phyloP scores from a whole-genome alignment of 1,140 invertebrate genomes.

The Spodoptera litura region DNA sequence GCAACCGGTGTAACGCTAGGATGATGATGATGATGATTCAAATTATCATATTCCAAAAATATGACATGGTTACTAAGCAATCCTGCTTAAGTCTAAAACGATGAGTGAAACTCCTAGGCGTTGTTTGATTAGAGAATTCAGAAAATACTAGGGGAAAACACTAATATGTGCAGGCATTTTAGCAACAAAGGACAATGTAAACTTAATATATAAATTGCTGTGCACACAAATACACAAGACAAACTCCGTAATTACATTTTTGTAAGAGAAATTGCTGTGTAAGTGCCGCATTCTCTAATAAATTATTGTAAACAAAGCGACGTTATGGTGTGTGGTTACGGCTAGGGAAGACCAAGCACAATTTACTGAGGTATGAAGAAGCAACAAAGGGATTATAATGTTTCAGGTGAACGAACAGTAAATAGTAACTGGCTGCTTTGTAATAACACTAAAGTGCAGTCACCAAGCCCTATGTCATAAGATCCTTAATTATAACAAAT shows the following conservation, averaged over 20 bases:
- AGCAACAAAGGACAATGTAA: not conserved
- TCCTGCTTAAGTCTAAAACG: no score
- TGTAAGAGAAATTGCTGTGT: not conserved
- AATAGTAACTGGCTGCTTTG: not conserved
- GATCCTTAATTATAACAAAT: constrained; percentile 15
- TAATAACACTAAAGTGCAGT: constrained; percentile 3
- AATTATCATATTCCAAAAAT: no score
- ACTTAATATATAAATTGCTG: not conserved
- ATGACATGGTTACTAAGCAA: no score
- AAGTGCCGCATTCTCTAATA: not conserved
- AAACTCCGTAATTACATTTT: not conserved
- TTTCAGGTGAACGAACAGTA: constrained; percentile 6
- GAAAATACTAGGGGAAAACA: not conserved
- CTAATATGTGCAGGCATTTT: no score
- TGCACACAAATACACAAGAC: not conserved
- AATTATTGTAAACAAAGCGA: not conserved
- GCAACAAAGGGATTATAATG: not conserved
- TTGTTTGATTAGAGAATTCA: not conserved
- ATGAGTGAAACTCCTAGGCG: no score
- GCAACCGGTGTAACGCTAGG: no score
- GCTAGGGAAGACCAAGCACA: constrained; percentile 19
- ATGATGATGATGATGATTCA: no score
- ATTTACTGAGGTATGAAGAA: constrained; percentile 4
- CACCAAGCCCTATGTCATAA: constrained; percentile 1
- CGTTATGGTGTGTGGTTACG: constrained; percentile 9